Evolutionary conservation across 2,797 vertebrate species (phyloP).

Genomic region (Vultur gryphus): DNA sequence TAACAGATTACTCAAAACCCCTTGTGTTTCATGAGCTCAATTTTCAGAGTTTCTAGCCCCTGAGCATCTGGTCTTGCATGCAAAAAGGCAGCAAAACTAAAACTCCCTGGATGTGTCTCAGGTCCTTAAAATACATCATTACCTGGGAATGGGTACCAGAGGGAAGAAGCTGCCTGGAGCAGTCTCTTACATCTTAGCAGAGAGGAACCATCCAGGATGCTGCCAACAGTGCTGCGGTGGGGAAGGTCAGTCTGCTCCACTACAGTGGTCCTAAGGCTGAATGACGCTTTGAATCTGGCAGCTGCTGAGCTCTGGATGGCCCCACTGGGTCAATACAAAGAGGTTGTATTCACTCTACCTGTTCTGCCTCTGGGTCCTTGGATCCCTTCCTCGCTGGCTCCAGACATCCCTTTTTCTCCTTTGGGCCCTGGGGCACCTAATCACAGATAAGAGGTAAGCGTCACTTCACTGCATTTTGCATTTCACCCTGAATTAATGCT

Average conservation of each 20-base stretch:
- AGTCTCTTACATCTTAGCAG: not conserved
- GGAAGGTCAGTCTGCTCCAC: not conserved
- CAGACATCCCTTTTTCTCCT: conserved; percentile 53
- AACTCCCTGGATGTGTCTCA: not conserved
- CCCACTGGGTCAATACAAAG: not conserved
- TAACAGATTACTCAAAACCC: not conserved
- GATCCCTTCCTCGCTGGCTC: conserved; percentile 32
- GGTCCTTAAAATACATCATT: not conserved
- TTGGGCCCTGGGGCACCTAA: conserved; percentile 66
- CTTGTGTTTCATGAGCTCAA: not conserved
- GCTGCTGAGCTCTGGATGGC: not conserved
- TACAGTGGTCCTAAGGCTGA: not conserved
- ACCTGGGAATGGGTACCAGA: not conserved
- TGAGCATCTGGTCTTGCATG: not conserved
- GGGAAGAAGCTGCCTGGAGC: not conserved
- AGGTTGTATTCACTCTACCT: conserved; percentile 5
- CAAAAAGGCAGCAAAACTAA: not conserved
- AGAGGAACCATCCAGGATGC: not conserved
- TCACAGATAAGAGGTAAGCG: not conserved
- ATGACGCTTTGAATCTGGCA: not conserved
- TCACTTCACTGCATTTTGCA: not conserved
- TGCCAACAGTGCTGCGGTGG: not conserved
- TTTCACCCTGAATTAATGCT: not conserved
- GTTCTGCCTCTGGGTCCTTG: conserved; percentile 47
- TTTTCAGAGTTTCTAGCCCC: not conserved